These are phyloP conservation scores for Gila robusta DNA, from an alignment of 2,797 vertebrate genomes.

Conservation along the genomic window DNA sequence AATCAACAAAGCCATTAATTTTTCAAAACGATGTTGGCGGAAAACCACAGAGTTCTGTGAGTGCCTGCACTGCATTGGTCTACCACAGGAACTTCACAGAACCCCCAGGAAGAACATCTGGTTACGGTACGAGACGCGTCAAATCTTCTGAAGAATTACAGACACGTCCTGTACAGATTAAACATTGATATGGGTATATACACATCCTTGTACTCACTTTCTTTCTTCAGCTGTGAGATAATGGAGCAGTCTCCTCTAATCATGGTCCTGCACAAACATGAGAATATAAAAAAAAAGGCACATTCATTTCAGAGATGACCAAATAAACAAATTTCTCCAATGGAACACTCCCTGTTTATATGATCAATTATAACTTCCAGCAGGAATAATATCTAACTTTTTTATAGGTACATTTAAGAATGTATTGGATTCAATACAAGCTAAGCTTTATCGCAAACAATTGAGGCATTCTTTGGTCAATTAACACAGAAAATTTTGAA, in stretches of 20 bases:
- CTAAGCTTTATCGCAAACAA: neutral
- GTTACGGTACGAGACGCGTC: neutral
- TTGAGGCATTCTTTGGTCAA: neutral
- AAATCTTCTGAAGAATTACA: constrained; percentile 2
- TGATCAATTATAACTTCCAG: neutral
- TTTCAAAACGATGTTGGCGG: neutral
- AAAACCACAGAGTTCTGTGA: constrained; percentile 8
- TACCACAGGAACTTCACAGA: neutral
- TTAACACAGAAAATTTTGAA: neutral
- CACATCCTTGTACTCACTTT: constrained; percentile 82
- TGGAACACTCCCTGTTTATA: neutral
- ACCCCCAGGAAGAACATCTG: constrained; percentile 14
- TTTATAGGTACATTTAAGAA: neutral
- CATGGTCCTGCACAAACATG: constrained; percentile 86
- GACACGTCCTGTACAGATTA: neutral
- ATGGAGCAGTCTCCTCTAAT: constrained; percentile 94
- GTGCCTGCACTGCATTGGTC: neutral
- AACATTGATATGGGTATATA: neutral
- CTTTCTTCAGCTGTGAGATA: constrained; percentile 88
- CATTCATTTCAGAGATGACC: neutral
- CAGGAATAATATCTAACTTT: neutral
- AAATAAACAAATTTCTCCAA: neutral
- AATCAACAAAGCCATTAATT: neutral
- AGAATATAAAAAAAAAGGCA: constrained; percentile 33
- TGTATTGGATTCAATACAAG: neutral